These are phyloP conservation scores for Oxyura jamaicensis DNA, from an alignment of 2,113 vertebrate species.

Conservation along the genomic window DNA sequence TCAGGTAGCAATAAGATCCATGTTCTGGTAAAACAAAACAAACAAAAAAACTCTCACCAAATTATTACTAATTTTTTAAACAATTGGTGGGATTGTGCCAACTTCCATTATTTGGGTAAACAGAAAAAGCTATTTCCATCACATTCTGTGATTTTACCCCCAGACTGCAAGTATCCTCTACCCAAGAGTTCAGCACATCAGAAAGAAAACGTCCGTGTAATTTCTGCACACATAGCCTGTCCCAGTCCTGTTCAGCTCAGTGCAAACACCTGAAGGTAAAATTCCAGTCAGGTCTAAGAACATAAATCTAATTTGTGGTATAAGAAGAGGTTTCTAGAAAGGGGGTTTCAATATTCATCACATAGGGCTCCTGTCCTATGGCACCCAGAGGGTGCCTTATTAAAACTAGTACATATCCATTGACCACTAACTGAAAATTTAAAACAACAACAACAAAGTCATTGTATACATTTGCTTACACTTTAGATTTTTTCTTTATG, in stretches of 20 bases:
- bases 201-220: background rate
- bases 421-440: background rate
- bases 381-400: background rate
- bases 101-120: background rate
- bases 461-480: background rate
- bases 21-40: no score
- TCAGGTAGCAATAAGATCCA: background rate
- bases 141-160: background rate
- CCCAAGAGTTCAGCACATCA: background rate
- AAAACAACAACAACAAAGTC: fast-evolving
- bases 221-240: background rate
- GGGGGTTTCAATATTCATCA: background rate
- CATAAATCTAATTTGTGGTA: background rate
- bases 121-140: background rate
- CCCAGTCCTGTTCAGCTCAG: background rate
- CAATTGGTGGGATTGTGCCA: fast-evolving
- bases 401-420: background rate
- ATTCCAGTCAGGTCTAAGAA: background rate
- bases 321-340: background rate
- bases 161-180: background rate
- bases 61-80: background rate
- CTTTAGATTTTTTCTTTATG: background rate
- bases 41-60: no score
- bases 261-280: background rate
- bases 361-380: background rate